Percentiles rank a stretch among this genome's conserved stretches.
These are phyloP conservation scores for Stegodyphus dumicola DNA, from an alignment of 1,140 invertebrate genomes.

Conservation along the genomic window DNA sequence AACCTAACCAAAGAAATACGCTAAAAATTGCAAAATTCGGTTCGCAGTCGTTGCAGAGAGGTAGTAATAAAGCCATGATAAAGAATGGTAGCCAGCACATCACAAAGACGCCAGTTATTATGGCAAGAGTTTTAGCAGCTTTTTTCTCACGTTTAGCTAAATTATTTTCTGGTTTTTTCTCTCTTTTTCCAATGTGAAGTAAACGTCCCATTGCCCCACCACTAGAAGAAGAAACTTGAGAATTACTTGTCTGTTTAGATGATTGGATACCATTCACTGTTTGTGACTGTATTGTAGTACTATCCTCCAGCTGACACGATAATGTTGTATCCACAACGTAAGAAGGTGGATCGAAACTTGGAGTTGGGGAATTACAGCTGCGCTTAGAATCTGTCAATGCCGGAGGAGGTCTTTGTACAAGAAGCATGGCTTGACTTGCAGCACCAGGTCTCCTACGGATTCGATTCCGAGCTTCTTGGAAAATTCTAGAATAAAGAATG, in stretches of 20 bases:
- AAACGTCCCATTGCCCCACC: conserved; percentile 13
- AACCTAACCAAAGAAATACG: conserved; percentile 89
- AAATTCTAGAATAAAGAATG: conserved; percentile 92
- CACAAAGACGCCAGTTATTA: conserved; percentile 81
- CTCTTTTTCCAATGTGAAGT: conserved; percentile 23
- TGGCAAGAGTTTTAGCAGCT: conserved; percentile 70
- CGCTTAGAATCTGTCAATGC: conserved; percentile 37
- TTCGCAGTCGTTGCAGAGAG: conserved; percentile 81
- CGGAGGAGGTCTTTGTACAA: conserved; percentile 45
- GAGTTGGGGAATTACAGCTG: conserved; percentile 28
- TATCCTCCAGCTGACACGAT: conserved; percentile 12
- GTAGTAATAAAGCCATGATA: conserved; percentile 86
- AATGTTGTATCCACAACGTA: conserved; percentile 34
- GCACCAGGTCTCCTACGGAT: conserved; percentile 62
- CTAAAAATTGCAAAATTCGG: conserved; percentile 82
- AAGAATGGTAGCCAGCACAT: conserved; percentile 96
- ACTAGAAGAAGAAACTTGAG: conserved; percentile 8
- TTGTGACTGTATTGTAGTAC: conserved; percentile 25
- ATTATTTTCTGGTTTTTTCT: conserved; percentile 62
- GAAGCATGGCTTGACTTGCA: conserved; percentile 49
- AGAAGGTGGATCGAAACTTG: conserved; percentile 38
- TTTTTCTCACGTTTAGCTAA: conserved; percentile 81
- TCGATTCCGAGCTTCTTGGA: conserved; percentile 59
- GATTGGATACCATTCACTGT: conserved; percentile 16
- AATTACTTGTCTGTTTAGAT: conserved; percentile 9